Conservation (phyloP, 2,113 vertebrate species). For the Phrynocephalus versicolor region DNA sequence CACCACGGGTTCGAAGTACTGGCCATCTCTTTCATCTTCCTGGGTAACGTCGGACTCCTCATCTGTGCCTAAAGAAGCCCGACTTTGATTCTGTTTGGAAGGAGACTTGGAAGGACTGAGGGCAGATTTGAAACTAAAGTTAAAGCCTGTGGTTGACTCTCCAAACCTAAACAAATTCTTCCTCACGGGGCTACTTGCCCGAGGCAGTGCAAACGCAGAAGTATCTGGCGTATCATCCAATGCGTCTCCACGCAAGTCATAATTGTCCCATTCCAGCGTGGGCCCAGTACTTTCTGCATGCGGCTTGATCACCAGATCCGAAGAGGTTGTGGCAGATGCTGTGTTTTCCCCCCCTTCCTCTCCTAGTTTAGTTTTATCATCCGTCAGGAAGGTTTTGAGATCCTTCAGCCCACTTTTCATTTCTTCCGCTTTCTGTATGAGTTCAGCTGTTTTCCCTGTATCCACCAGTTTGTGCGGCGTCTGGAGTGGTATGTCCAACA, state of each 20-base stretch:
- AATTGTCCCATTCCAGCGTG: slow-evolving; percentile 93
- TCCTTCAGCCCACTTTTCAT: slow-evolving; percentile 98
- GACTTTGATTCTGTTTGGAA: slow-evolving; percentile 89
- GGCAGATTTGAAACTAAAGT: slow-evolving; percentile 93
- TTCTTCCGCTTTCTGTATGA: slow-evolving; percentile 97
- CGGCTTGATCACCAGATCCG: slow-evolving; percentile 74
- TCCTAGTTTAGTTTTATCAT: slow-evolving; percentile 83
- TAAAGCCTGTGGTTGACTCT: slow-evolving; percentile 92
- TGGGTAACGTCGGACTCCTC: slow-evolving; percentile 91
- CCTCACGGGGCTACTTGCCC: slow-evolving; percentile 84
- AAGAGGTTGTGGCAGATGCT: slow-evolving; percentile 49
- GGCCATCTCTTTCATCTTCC: slow-evolving; percentile 92
- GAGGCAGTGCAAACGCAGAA: slow-evolving; percentile 85
- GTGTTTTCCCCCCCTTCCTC: slow-evolving; percentile 78
- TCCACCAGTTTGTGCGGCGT: slow-evolving; percentile 97
- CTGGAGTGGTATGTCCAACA: slow-evolving; percentile 94
- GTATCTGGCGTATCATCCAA: slow-evolving; percentile 84
- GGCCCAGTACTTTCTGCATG: slow-evolving; percentile 82
- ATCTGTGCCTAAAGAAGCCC: slow-evolving; percentile 87
- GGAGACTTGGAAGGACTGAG: slow-evolving; percentile 94
- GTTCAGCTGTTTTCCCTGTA: slow-evolving; percentile 89
- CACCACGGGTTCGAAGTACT: slow-evolving; percentile 96
- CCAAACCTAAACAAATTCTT: slow-evolving; percentile 96
- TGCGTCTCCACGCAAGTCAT: slow-evolving; percentile 86
- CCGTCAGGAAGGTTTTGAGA: slow-evolving; percentile 91